Evolutionary conservation across 1,140 invertebrate genomes (phyloP).

Genomic region (Ladona fulva): DNA sequence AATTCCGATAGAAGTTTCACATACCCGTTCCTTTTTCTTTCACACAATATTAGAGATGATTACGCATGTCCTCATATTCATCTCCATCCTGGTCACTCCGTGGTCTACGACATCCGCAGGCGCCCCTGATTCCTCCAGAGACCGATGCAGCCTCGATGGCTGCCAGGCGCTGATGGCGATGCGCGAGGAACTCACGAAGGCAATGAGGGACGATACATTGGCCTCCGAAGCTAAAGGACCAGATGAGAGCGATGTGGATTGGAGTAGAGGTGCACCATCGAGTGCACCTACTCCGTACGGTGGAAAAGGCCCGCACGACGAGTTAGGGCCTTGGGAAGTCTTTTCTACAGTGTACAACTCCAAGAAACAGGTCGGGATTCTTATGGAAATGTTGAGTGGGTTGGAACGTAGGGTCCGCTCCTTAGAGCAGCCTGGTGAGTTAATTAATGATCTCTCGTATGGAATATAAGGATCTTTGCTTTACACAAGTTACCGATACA

Average conservation of each 20-base stretch:
- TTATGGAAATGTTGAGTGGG: not conserved
- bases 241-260: not conserved
- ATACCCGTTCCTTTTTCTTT: too few species aligned
- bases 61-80: too few species aligned
- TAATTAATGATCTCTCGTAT: not conserved
- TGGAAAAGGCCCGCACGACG: not conserved
- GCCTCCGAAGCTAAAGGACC: not conserved
- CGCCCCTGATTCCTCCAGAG: not conserved
- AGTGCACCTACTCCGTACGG: not conserved
- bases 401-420: not conserved
- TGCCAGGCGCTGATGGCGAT: not conserved
- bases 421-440: not conserved
- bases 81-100: not conserved
- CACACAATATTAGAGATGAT: too few species aligned
- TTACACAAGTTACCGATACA: too few species aligned
- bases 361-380: not conserved
- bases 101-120: not conserved
- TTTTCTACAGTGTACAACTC: not conserved
- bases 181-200: not conserved
- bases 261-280: not conserved
- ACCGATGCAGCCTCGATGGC: not conserved
- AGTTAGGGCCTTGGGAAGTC: not conserved
- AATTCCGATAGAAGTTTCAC: too few species aligned
- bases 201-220: not conserved
- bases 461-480: not conserved